Evolutionary conservation across 2,888 invertebrate species (phyloP).

Genomic region (Cinara cedri): DNA sequence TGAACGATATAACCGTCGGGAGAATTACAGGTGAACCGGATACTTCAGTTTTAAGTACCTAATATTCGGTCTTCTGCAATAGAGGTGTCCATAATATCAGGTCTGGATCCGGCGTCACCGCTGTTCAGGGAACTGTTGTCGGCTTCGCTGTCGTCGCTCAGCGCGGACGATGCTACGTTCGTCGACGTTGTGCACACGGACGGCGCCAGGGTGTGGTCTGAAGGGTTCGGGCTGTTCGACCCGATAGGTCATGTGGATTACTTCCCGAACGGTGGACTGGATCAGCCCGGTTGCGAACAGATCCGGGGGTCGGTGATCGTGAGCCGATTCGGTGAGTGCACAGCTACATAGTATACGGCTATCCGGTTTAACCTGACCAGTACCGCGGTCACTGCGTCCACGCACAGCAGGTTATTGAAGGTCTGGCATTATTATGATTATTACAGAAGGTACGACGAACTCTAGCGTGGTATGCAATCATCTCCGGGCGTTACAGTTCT

Average conservation of each 20-base stretch:
- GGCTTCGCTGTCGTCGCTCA: conserved; percentile 68
- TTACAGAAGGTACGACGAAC: conserved; percentile 64
- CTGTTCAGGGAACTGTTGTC: conserved; percentile 68
- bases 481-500: conserved; percentile 67
- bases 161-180: conserved; percentile 69
- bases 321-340: conserved; percentile 66
- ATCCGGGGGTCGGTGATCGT: conserved; percentile 68
- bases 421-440: background rate
- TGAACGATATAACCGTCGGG: conserved; percentile 64
- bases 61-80: background rate
- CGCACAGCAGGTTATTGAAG: background rate
- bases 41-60: background rate
- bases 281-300: conserved; percentile 69
- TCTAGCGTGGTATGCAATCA: conserved; percentile 69
- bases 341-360: no score
- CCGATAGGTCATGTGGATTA: conserved; percentile 70
- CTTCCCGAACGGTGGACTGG: conserved; percentile 69
- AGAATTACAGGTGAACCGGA: conserved; percentile 65
- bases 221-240: conserved; percentile 68
- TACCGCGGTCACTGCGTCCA: background rate
- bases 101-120: conserved; percentile 68
- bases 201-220: conserved; percentile 68
- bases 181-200: conserved; percentile 76
- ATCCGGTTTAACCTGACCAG: background rate
- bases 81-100: conserved; percentile 59